Percentiles rank a stretch among this genome's conserved stretches.
phyloP scores from a whole-genome alignment of 2,888 invertebrate species.

The Micoletzkya japonica region DNA sequence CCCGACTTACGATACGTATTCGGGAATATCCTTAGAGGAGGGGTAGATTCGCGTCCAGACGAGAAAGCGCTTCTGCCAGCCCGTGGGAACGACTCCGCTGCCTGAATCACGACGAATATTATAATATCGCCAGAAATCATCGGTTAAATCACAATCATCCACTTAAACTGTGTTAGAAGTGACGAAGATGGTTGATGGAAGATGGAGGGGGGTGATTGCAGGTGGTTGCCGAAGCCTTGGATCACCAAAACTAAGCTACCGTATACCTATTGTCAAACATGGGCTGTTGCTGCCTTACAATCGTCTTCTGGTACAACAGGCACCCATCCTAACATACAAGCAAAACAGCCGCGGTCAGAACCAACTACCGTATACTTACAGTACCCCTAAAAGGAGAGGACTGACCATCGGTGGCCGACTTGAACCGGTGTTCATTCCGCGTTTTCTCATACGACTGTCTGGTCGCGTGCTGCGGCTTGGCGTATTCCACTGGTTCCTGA shows the following conservation, averaged over 20 bases:
- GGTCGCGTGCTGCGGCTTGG: constrained; percentile 38
- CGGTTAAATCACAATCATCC: neutral
- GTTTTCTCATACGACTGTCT: constrained; percentile 36
- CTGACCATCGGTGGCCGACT: constrained; percentile 33
- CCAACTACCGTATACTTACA: neutral
- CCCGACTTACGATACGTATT: constrained; percentile 50
- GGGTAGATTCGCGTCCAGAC: constrained; percentile 50
- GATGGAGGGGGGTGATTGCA: no score
- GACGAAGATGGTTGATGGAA: no score
- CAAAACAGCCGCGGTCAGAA: no score
- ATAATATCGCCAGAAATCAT: neutral
- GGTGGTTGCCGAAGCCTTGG: no score
- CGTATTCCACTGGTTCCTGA: constrained; percentile 16
- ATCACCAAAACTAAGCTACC: no score
- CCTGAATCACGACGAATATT: constrained; percentile 10
- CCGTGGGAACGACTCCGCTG: constrained; percentile 44
- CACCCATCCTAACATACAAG: no score
- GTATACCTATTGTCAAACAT: no score
- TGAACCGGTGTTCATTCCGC: constrained; percentile 36
- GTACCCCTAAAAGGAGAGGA: neutral
- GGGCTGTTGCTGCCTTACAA: no score
- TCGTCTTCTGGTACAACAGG: no score
- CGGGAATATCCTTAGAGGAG: constrained; percentile 45
- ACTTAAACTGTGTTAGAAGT: no score
- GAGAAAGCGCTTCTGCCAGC: constrained; percentile 48